A percentile compares a stretch with the other conserved stretches of the same genome.
Conservation (phyloP, 1,140 invertebrate genomes). For the Magallana angulata region DNA sequence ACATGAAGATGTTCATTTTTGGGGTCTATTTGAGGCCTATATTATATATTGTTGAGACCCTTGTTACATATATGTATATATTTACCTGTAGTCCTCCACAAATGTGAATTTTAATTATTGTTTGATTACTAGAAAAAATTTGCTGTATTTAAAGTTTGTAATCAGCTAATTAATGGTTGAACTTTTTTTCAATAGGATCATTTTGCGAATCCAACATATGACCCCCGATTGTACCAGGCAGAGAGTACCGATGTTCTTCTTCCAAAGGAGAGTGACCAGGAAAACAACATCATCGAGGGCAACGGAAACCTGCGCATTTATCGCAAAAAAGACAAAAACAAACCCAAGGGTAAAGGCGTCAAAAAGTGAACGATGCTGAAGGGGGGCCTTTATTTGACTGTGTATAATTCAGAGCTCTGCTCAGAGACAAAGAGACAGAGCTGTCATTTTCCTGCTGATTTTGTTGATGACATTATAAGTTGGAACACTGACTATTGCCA, state of each 20-base stretch:
- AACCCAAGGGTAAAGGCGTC: neutral
- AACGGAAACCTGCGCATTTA: constrained; percentile 53
- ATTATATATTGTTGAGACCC: too few species aligned
- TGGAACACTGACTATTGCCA: constrained; percentile 10
- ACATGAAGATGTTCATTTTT: too few species aligned
- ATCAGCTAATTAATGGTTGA: too few species aligned
- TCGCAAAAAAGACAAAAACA: constrained; percentile 37
- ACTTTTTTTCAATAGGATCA: constrained; percentile 30
- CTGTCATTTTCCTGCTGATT: neutral
- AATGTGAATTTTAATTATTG: too few species aligned
- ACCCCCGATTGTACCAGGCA: constrained; percentile 84
- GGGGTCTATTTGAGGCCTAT: too few species aligned
- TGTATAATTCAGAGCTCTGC: too few species aligned
- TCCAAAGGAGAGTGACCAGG: constrained; percentile 45
- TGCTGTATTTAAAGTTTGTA: too few species aligned
- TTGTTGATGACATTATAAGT: neutral
- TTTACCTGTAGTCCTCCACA: too few species aligned
- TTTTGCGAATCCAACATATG: constrained; percentile 85
- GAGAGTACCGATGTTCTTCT: constrained; percentile 76
- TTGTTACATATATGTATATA: too few species aligned
- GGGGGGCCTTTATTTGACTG: neutral
- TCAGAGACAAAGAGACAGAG: neutral
- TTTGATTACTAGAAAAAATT: too few species aligned
- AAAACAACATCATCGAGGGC: constrained; percentile 44
- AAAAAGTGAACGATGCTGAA: neutral